Evolutionary conservation across 2,888 invertebrate species (phyloP).

Genomic region (Erebia palarica): DNA sequence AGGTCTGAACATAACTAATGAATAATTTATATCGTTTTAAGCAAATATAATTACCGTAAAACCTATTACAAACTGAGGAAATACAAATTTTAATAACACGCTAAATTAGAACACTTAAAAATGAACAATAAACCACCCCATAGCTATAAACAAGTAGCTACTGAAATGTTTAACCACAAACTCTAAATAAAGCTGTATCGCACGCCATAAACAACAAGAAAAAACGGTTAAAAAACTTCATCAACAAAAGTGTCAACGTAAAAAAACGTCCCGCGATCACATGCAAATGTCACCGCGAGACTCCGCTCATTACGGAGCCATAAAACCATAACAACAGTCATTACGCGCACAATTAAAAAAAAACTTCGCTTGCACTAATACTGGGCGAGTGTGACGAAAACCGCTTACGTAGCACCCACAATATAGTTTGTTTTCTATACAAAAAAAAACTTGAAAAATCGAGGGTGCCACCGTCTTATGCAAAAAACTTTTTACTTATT

Average conservation of each 20-base stretch:
- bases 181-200: conserved; percentile 72
- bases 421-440: conserved; percentile 74
- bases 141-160: conserved; percentile 69
- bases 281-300: conserved; percentile 78
- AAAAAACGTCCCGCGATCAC: conserved; percentile 71
- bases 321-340: conserved; percentile 80
- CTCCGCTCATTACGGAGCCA: conserved; percentile 74
- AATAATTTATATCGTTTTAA: neutral
- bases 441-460: conserved; percentile 67
- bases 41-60: neutral
- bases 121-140: conserved; percentile 70
- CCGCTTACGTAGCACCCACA: conserved; percentile 79
- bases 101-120: conserved; percentile 61
- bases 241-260: conserved; percentile 69
- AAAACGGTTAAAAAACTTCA: conserved; percentile 72
- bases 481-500: conserved; percentile 81
- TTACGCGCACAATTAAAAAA: conserved; percentile 78
- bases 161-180: conserved; percentile 79
- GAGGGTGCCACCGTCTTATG: conserved; percentile 80
- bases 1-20: too few species aligned
- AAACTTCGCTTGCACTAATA: conserved; percentile 71
- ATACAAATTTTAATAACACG: conserved; percentile 35
- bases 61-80: neutral
- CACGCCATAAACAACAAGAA: conserved; percentile 67
- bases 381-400: conserved; percentile 78